phyloP scores from a whole-genome alignment of 2,797 vertebrate genomes.

The Gadopsis bispinosus region DNA sequence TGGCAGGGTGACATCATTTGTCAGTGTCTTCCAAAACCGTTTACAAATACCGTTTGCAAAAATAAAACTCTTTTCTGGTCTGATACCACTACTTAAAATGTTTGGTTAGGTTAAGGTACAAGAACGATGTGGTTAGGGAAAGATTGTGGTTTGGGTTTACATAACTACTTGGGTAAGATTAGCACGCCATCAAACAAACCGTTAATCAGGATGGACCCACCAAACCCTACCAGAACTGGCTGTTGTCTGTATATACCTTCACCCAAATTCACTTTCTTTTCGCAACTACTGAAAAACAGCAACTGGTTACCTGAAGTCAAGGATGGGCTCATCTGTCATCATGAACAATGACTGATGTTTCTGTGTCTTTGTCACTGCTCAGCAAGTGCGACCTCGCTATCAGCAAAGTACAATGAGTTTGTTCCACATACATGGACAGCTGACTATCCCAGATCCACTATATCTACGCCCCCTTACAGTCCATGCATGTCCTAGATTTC shows the following conservation, averaged over 20 bases:
- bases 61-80: too few relatives aligned
- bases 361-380: background rate
- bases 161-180: background rate
- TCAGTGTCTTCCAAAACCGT: background rate
- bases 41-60: background rate
- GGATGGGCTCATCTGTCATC: background rate
- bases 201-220: background rate
- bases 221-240: background rate
- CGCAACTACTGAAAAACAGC: background rate
- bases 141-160: background rate
- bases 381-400: constrained; percentile 18
- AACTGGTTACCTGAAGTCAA: background rate
- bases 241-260: background rate
- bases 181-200: too few relatives aligned
- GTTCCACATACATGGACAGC: constrained; percentile 42
- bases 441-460: constrained; percentile 34
- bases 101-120: background rate
- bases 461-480: background rate
- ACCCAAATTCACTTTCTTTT: background rate
- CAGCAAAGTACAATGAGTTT: constrained; percentile 26
- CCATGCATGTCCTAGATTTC: constrained; percentile 46
- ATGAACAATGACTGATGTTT: background rate
- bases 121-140: background rate
- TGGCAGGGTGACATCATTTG: background rate
- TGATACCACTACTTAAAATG: background rate